phyloP scores from a whole-genome alignment of 1,140 invertebrate genomes.

The Cyclargus thomasi region DNA sequence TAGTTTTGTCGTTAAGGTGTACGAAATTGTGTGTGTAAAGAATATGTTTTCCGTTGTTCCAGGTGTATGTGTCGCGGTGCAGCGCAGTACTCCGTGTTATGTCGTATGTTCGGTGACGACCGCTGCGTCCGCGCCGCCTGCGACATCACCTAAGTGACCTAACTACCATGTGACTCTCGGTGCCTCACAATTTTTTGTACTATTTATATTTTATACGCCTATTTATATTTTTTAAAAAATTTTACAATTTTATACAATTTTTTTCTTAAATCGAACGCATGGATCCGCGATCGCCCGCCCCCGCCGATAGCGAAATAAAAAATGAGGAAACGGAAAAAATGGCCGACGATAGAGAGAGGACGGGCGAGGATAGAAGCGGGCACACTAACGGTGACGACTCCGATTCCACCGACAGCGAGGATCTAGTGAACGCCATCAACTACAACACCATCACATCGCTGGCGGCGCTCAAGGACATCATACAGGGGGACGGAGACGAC shows the following conservation, averaged over 20 bases:
- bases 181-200: constrained; percentile 39
- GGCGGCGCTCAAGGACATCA: constrained; percentile 80
- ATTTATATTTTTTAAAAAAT: constrained; percentile 12
- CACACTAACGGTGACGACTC: constrained; percentile 41
- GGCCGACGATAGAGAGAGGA: constrained; percentile 34
- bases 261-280: constrained; percentile 28
- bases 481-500: constrained; percentile 77
- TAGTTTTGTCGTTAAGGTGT: not conserved
- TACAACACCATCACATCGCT: constrained; percentile 82
- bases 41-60: not conserved
- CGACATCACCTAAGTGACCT: constrained; percentile 51
- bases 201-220: constrained; percentile 25
- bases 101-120: constrained; percentile 46
- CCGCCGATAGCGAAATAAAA: constrained; percentile 33
- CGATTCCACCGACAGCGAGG: constrained; percentile 79
- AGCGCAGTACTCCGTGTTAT: constrained; percentile 26
- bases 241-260: too few species aligned
- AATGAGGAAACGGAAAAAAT: constrained; percentile 65
- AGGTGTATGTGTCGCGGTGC: not conserved
- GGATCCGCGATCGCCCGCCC: constrained; percentile 45
- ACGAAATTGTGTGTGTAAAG: not conserved
- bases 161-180: constrained; percentile 63
- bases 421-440: constrained; percentile 79
- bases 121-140: constrained; percentile 38
- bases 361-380: constrained; percentile 32